Conservation (phyloP, 2,888 invertebrate genomes). For the Latrodectus hesperus region DNA sequence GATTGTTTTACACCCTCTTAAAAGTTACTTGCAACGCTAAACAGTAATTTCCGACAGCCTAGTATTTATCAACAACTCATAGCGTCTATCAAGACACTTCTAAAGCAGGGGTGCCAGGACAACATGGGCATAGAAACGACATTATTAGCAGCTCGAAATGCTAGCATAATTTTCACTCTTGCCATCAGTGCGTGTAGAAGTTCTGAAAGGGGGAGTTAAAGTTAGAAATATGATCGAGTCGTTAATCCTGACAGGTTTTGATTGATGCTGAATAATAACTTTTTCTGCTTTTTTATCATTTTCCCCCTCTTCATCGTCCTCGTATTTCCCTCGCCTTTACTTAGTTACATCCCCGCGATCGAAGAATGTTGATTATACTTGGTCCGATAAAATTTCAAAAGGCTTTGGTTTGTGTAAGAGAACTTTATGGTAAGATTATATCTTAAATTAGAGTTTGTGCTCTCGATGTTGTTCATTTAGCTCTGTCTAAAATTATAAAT, state of each 20-base stretch:
- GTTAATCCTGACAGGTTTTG: conserved; percentile 55
- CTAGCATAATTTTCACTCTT: conserved; percentile 47
- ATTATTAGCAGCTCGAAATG: conserved; percentile 29
- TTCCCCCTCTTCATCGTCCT: conserved; percentile 7
- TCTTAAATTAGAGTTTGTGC: conserved; percentile 33
- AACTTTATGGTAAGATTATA: conserved; percentile 18
- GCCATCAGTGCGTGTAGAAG: neutral
- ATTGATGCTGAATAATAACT: conserved; percentile 55
- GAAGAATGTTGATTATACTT: conserved; percentile 36
- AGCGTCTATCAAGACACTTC: too few relatives aligned
- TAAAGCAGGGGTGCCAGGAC: too few relatives aligned
- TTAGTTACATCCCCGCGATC: conserved; percentile 14
- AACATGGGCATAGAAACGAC: conserved; percentile 13
- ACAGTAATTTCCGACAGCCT: neutral
- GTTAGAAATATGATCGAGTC: conserved; percentile 49
- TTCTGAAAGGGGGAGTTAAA: conserved; percentile 10
- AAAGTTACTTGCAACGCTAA: too few relatives aligned
- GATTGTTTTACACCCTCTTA: too few relatives aligned
- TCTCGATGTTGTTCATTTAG: too few relatives aligned
- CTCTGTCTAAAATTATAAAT: too few relatives aligned
- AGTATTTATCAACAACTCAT: too few relatives aligned
- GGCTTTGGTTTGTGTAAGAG: conserved; percentile 1
- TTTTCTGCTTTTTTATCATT: neutral
- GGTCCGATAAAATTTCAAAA: conserved; percentile 37
- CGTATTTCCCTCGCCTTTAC: conserved; percentile 22